phyloP scores from a whole-genome alignment of 1,140 invertebrate genomes.

The Atta cephalotes region DNA sequence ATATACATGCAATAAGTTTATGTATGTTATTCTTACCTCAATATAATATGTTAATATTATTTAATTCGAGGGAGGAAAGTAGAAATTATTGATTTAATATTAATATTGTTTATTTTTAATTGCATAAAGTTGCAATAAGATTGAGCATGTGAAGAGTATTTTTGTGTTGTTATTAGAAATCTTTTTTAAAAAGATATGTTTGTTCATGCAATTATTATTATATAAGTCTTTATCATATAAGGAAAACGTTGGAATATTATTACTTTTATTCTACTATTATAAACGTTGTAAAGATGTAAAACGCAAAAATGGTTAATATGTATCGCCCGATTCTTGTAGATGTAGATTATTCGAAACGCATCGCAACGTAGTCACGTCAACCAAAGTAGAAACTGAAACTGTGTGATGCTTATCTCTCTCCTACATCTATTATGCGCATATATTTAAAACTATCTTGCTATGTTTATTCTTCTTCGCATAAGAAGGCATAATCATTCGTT shows the following conservation, averaged over 20 bases:
- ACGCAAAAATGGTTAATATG: conserved; percentile 23
- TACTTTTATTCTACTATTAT: background rate
- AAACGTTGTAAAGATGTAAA: background rate
- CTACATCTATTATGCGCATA: conserved; percentile 72
- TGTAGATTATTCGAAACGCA: conserved; percentile 37
- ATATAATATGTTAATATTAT: too few species aligned
- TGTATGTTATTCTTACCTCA: too few species aligned
- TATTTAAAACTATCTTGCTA: conserved; percentile 58
- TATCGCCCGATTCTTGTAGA: conserved; percentile 12
- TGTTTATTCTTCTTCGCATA: conserved; percentile 7
- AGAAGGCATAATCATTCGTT: conserved; percentile 51
- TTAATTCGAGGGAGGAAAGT: too few species aligned
- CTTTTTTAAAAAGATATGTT: too few species aligned
- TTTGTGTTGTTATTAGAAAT: too few species aligned
- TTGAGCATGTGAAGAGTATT: too few species aligned
- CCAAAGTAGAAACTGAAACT: conserved; percentile 34
- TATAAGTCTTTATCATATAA: background rate
- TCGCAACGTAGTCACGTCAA: background rate
- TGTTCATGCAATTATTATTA: background rate
- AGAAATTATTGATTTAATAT: too few species aligned
- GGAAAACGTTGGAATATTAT: background rate
- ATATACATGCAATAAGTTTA: too few species aligned
- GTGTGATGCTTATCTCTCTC: conserved; percentile 49
- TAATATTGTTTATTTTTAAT: too few species aligned
- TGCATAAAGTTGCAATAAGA: too few species aligned